Evolutionary conservation across 2,797 vertebrate genomes (phyloP).

Genomic region (Mus spretus): DNA sequence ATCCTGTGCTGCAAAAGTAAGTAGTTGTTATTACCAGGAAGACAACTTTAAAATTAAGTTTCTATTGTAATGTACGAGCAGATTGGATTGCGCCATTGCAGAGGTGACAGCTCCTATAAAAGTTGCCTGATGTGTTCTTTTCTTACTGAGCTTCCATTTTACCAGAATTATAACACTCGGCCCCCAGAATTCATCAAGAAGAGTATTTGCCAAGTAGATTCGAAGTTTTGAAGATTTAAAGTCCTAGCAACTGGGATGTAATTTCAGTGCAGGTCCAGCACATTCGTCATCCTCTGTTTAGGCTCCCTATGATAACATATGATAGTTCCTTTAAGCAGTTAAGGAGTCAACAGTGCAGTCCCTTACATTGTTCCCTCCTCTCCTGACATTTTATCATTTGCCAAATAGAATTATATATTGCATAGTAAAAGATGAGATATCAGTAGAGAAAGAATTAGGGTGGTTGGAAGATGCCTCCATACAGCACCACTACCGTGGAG

Average conservation of each 20-base stretch:
- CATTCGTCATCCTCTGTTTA: background rate
- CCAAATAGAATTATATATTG: background rate
- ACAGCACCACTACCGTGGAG: background rate
- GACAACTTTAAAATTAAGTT: conserved; percentile 39
- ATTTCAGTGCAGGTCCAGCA: background rate
- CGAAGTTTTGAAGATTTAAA: conserved; percentile 9
- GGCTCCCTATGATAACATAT: background rate
- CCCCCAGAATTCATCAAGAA: background rate
- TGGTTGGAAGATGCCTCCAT: conserved; percentile 42
- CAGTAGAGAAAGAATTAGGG: background rate
- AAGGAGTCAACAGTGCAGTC: background rate
- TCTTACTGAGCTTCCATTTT: conserved; percentile 11
- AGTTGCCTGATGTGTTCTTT: background rate
- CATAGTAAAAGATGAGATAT: background rate
- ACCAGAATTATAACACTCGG: conserved; percentile 3
- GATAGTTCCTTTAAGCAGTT: conserved; percentile 25
- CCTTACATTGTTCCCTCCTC: conserved; percentile 5
- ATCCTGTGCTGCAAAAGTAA: conserved; percentile 76
- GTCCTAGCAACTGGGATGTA: background rate
- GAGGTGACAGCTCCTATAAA: background rate
- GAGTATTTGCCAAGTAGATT: background rate
- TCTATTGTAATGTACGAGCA: conserved; percentile 11
- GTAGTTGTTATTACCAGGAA: conserved; percentile 53
- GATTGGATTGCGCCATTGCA: background rate
- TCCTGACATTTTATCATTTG: conserved; percentile 39